These are phyloP conservation scores for Hypercompe scribonia DNA, from an alignment of 2,888 invertebrate genomes.

Conservation along the genomic window DNA sequence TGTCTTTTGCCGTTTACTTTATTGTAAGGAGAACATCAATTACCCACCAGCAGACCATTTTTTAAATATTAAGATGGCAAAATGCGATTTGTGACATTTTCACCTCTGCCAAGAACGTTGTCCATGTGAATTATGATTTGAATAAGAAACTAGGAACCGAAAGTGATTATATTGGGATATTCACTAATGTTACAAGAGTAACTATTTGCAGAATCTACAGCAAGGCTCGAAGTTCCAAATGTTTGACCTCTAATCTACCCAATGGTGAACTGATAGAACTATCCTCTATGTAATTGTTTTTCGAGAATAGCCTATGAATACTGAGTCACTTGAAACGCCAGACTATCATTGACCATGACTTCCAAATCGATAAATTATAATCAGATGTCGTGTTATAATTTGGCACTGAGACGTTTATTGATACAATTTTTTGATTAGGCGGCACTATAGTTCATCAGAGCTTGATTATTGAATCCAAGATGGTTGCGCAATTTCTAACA, in stretches of 20 bases:
- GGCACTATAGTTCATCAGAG: slow-evolving; percentile 23
- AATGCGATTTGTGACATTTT: background rate
- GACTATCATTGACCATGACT: slow-evolving; percentile 12
- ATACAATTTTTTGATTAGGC: slow-evolving; percentile 35
- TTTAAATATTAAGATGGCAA: background rate
- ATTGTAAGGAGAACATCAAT: too few species aligned
- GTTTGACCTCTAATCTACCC: background rate
- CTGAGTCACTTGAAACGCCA: slow-evolving; percentile 8
- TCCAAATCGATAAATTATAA: slow-evolving; percentile 28
- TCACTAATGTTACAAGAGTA: background rate
- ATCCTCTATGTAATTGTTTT: background rate
- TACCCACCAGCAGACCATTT: too few species aligned
- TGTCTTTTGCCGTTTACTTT: background rate
- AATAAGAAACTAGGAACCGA: background rate
- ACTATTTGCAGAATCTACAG: background rate
- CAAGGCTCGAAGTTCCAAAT: background rate
- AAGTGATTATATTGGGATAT: background rate
- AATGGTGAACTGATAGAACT: background rate
- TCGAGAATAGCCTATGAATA: background rate
- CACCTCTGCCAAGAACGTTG: background rate
- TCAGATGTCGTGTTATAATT: slow-evolving; percentile 35
- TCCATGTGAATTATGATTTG: background rate
- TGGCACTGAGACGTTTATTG: slow-evolving; percentile 27
- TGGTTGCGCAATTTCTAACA: too few species aligned
- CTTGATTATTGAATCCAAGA: slow-evolving; percentile 12